phyloP scores from a whole-genome alignment of 2,113 vertebrate species.

The Pterocles gutturalis region DNA sequence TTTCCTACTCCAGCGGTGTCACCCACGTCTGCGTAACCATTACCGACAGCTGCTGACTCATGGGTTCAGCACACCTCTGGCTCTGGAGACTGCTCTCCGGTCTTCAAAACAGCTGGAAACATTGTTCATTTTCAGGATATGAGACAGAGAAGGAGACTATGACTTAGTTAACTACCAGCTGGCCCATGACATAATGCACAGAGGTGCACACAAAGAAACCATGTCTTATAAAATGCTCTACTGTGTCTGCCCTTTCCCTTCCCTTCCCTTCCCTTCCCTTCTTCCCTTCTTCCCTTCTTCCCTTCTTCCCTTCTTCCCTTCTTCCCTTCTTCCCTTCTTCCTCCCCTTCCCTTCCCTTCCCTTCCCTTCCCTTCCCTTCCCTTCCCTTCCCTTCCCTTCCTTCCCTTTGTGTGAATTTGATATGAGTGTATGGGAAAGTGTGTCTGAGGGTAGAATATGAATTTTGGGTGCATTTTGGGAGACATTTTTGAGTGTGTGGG shows the following conservation, averaged over 20 bases:
- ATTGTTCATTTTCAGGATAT: not conserved
- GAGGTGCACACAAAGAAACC: not conserved
- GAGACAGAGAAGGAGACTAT: not conserved
- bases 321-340: not conserved
- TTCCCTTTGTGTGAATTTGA: not conserved
- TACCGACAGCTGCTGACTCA: constrained; percentile 43
- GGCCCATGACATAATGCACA: not conserved
- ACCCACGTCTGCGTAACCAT: not conserved
- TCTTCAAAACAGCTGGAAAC: constrained; percentile 32
- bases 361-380: not conserved
- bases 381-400: not conserved
- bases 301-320: not conserved
- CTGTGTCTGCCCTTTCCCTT: not conserved
- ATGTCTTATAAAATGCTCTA: not conserved
- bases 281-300: not conserved
- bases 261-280: not conserved
- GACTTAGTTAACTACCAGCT: not conserved
- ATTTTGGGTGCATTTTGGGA: not conserved
- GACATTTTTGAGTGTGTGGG: not conserved
- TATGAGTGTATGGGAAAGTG: not conserved
- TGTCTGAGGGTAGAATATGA: not conserved
- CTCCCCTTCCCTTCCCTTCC: not conserved
- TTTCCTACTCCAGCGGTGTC: not conserved
- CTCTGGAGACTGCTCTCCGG: not conserved
- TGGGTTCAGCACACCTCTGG: not conserved